phyloP scores from a whole-genome alignment of 2,797 vertebrate species.

The Anguilla marmorata region DNA sequence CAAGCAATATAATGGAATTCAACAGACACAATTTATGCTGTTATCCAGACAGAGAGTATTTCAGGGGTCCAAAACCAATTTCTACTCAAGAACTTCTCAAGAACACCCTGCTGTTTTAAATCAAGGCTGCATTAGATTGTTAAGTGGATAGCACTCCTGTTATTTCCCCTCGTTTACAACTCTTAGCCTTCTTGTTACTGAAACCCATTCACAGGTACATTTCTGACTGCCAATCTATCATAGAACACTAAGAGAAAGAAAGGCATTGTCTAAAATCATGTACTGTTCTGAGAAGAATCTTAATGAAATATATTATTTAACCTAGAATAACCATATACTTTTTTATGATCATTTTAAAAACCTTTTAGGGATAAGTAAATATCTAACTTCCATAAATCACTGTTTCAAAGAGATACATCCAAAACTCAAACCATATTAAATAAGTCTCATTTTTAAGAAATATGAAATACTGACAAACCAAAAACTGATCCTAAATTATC shows the following conservation, averaged over 20 bases:
- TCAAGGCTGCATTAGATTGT: not conserved
- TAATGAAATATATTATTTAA: not conserved
- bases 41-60: not conserved
- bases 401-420: not conserved
- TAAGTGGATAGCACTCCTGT: not conserved
- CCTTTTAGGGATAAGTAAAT: not conserved
- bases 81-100: constrained; percentile 11
- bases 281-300: not conserved
- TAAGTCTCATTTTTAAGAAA: not conserved
- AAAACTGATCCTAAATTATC: not conserved
- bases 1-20: not conserved
- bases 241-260: not conserved
- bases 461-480: not conserved
- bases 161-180: not conserved
- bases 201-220: not conserved
- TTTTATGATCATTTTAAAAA: too few species aligned
- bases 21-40: not conserved
- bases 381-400: not conserved
- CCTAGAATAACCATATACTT: not conserved
- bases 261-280: not conserved
- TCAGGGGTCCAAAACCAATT: constrained; percentile 12
- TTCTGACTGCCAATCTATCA: not conserved
- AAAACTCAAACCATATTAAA: not conserved
- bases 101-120: constrained; percentile 17
- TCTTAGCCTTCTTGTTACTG: not conserved